Evolutionary conservation across 2,888 invertebrate species (phyloP).

Genomic region (Marasmarcha lunaedactyla): DNA sequence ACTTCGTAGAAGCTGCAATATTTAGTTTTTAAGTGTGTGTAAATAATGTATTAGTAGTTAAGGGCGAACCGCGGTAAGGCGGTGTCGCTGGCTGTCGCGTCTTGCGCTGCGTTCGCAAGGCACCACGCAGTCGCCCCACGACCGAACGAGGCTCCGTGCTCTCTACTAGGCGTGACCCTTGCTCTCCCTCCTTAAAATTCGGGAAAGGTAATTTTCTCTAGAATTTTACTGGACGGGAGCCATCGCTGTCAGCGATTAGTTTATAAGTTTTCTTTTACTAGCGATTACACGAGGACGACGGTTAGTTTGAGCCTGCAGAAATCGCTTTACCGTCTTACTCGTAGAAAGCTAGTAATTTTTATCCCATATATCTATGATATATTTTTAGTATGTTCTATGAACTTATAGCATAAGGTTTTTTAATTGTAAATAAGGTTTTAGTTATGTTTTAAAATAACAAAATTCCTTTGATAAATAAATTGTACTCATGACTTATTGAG

Average conservation of each 20-base stretch:
- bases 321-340: slow-evolving; percentile 20
- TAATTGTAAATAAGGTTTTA: slow-evolving; percentile 32
- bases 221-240: slow-evolving; percentile 57
- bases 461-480: no score
- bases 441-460: slow-evolving; percentile 31
- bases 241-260: slow-evolving; percentile 39
- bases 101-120: slow-evolving; percentile 42
- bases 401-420: slow-evolving; percentile 61
- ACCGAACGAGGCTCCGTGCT: not conserved
- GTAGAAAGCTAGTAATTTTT: slow-evolving; percentile 79
- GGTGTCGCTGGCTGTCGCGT: slow-evolving; percentile 44
- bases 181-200: slow-evolving; percentile 58
- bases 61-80: slow-evolving; percentile 62
- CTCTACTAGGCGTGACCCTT: not conserved
- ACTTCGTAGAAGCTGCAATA: slow-evolving; percentile 18
- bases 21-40: slow-evolving; percentile 28
- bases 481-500: no score
- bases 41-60: slow-evolving; percentile 35
- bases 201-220: slow-evolving; percentile 69
- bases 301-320: slow-evolving; percentile 10
- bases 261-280: slow-evolving; percentile 56
- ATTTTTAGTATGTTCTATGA: slow-evolving; percentile 97
- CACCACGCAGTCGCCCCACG: slow-evolving; percentile 30
- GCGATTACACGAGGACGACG: slow-evolving; percentile 38
- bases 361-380: slow-evolving; percentile 99